Evolutionary conservation across 2,113 vertebrate species (phyloP).

Genomic region (Fregetta grallaria): DNA sequence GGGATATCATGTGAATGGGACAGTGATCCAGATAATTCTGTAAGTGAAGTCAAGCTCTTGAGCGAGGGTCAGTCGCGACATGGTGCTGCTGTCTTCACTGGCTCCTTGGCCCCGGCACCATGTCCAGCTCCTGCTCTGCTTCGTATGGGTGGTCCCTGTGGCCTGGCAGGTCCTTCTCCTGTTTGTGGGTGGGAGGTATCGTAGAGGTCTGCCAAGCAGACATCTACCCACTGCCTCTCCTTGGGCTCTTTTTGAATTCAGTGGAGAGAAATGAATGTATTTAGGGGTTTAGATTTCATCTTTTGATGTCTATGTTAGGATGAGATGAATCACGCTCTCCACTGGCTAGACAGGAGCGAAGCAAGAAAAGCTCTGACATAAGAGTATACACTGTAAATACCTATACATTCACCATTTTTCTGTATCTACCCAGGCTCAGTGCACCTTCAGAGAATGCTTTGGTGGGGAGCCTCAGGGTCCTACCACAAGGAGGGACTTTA

Average conservation of each 20-base stretch:
- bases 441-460: neutral
- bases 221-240: neutral
- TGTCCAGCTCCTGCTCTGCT: neutral
- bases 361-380: neutral
- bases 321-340: neutral
- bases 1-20: fast-evolving
- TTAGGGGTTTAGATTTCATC: neutral
- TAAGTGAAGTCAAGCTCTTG: neutral
- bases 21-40: neutral
- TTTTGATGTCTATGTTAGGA: neutral
- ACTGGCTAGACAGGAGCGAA: fast-evolving
- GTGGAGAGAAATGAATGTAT: neutral
- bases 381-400: neutral
- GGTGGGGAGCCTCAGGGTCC: neutral
- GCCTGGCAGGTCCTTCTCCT: neutral
- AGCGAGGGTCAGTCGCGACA: neutral
- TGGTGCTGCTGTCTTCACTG: neutral
- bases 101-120: fast-evolving
- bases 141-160: neutral
- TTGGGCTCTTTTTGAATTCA: neutral
- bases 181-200: neutral
- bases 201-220: neutral
- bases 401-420: neutral
- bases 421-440: neutral
- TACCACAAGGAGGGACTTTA: neutral